phyloP scores from a whole-genome alignment of 2,888 invertebrate genomes.

The Polyommatus icarus region DNA sequence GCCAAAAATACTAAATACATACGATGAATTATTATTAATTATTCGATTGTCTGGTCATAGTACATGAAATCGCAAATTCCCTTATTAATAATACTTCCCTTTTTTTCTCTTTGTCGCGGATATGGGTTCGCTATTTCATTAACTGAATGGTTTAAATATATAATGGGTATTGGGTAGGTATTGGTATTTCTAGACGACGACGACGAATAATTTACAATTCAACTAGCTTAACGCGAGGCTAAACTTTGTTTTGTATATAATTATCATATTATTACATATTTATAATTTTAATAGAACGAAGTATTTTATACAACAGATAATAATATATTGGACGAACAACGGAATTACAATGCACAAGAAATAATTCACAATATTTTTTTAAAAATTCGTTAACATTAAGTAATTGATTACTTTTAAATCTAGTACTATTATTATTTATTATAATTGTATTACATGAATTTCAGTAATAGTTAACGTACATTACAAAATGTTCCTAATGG shows the following conservation, averaged over 20 bases:
- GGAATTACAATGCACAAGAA: slow-evolving; percentile 28
- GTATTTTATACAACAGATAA: slow-evolving; percentile 34
- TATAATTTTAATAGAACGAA: slow-evolving; percentile 24
- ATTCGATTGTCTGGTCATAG: too few relatives aligned
- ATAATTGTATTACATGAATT: slow-evolving; percentile 8
- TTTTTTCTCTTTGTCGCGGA: not conserved
- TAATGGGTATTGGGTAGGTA: too few relatives aligned
- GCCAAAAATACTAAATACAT: not conserved
- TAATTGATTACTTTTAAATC: not conserved
- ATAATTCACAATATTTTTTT: not conserved
- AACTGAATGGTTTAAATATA: too few relatives aligned
- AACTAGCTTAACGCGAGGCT: slow-evolving; percentile 14
- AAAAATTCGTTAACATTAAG: slow-evolving; percentile 6
- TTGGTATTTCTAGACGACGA: not conserved
- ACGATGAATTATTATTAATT: not conserved
- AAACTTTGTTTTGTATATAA: slow-evolving; percentile 12
- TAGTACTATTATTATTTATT: not conserved
- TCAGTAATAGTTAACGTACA: not conserved
- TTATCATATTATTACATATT: slow-evolving; percentile 1
- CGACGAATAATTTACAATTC: not conserved
- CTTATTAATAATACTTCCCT: too few relatives aligned
- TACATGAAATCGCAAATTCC: too few relatives aligned
- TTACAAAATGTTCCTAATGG: slow-evolving; percentile 14
- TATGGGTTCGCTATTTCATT: too few relatives aligned
- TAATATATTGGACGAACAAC: slow-evolving; percentile 50